These are phyloP conservation scores for Bubo blakistoni DNA, from an alignment of 2,113 vertebrate species.

Conservation along the genomic window DNA sequence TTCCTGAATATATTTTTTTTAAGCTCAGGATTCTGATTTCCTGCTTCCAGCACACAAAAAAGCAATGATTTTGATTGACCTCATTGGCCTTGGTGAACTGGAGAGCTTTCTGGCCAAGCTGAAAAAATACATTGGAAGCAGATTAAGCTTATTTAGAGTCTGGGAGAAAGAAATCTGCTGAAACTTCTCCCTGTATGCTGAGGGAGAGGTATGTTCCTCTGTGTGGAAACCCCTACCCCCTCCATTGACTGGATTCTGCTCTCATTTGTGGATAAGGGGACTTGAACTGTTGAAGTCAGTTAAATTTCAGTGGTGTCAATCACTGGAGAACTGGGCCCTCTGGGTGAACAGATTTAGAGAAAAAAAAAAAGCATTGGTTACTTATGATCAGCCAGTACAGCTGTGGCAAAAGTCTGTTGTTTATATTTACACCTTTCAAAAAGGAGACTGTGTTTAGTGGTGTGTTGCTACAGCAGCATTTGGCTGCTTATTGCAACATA, in stretches of 20 bases:
- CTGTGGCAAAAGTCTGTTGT: slow-evolving; percentile 9
- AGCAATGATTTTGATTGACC: not conserved
- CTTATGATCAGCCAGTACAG: not conserved
- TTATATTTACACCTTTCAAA: slow-evolving; percentile 30
- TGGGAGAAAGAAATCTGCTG: not conserved
- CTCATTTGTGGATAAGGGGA: not conserved
- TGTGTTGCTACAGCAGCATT: slow-evolving; percentile 26
- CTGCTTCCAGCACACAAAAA: not conserved
- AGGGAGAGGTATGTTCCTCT: not conserved
- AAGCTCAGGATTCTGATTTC: not conserved
- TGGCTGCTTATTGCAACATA: not conserved
- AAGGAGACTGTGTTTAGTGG: not conserved
- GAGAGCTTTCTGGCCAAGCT: not conserved
- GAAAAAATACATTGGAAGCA: not conserved
- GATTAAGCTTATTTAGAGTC: not conserved
- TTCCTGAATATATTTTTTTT: not conserved
- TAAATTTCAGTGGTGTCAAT: not conserved
- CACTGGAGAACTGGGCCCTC: not conserved
- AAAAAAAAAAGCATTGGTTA: not conserved
- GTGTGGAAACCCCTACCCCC: not conserved
- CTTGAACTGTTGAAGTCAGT: not conserved
- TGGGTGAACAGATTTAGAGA: not conserved
- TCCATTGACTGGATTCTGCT: not conserved
- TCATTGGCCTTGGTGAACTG: not conserved
- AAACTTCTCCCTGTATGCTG: not conserved